Percentiles rank a stretch among this genome's conserved stretches.
Conservation (phyloP, 2,888 invertebrate genomes). For the Tholera decimalis region DNA sequence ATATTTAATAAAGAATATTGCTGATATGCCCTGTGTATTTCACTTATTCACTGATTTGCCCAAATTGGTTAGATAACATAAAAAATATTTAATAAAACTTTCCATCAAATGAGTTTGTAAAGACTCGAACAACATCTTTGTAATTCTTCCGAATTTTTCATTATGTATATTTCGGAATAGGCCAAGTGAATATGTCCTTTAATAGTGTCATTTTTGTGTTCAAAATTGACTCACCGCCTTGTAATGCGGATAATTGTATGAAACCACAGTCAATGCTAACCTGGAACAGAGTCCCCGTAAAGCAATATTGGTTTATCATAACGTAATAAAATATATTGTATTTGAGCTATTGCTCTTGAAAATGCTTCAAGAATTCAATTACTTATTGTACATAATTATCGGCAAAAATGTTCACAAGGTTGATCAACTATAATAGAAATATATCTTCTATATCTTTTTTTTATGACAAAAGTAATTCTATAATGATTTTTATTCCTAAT, state of each 20-base stretch:
- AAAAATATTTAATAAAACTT: slow-evolving; percentile 8
- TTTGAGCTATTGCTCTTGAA: too few relatives aligned
- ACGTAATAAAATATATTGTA: too few relatives aligned
- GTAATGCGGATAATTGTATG: slow-evolving; percentile 11
- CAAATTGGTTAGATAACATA: slow-evolving; percentile 27
- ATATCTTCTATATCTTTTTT: background rate
- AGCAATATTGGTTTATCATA: background rate
- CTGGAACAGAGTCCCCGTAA: background rate
- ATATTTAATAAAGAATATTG: slow-evolving; percentile 54
- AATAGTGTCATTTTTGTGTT: slow-evolving; percentile 3
- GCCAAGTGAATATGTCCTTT: slow-evolving; percentile 7
- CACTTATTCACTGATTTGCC: slow-evolving; percentile 47
- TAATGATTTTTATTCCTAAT: background rate
- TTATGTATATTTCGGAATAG: background rate
- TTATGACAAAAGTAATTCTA: background rate
- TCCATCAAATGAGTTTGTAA: slow-evolving; percentile 4
- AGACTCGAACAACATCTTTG: slow-evolving; percentile 18
- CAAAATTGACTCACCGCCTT: slow-evolving; percentile 6
- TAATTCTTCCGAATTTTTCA: background rate
- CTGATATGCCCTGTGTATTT: slow-evolving; percentile 51
- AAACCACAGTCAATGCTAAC: slow-evolving; percentile 50
- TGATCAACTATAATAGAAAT: too few relatives aligned
- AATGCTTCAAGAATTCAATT: too few relatives aligned
- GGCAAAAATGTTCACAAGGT: background rate
- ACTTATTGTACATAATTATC: background rate